Evolutionary conservation across 53 echinoderm and acorn worm genomes (phyloP).

Genomic region (Holothuria scabra): DNA sequence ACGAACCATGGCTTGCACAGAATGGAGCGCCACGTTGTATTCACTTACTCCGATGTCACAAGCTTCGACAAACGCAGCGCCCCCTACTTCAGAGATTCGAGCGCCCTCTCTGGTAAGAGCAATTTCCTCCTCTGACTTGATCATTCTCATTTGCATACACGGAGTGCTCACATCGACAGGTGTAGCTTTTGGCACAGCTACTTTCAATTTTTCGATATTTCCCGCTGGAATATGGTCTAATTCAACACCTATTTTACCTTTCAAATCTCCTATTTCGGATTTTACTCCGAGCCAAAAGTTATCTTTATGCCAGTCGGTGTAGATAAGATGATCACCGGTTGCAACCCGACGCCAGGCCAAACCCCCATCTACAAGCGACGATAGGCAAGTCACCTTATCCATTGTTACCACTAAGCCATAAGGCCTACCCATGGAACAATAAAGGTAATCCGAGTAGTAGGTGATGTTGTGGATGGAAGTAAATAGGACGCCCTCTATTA

Average conservation of each 20-base stretch:
- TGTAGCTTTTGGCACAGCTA: slow-evolving; percentile 51
- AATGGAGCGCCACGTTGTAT: slow-evolving; percentile 72
- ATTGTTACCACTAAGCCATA: slow-evolving; percentile 86
- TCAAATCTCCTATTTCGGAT: slow-evolving; percentile 58
- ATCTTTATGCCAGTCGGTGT: slow-evolving; percentile 90
- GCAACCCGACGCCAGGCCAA: slow-evolving; percentile 76
- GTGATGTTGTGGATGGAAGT: slow-evolving; percentile 88
- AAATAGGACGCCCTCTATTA: slow-evolving; percentile 78
- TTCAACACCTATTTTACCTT: slow-evolving; percentile 79
- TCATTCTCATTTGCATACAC: slow-evolving; percentile 79
- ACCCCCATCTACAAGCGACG: slow-evolving; percentile 80
- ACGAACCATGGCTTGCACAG: slow-evolving; percentile 75
- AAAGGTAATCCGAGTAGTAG: slow-evolving; percentile 88
- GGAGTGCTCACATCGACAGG: slow-evolving; percentile 75
- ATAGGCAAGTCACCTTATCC: slow-evolving; percentile 69
- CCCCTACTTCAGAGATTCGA: slow-evolving; percentile 77
- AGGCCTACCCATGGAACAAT: slow-evolving; percentile 77
- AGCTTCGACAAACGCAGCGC: slow-evolving; percentile 75
- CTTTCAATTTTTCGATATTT: slow-evolving; percentile 61
- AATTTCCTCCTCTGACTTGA: slow-evolving; percentile 91
- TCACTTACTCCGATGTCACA: slow-evolving; percentile 76
- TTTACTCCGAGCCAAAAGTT: slow-evolving; percentile 86
- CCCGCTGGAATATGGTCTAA: slow-evolving; percentile 72
- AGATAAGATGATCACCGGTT: slow-evolving; percentile 75
- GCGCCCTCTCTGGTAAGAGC: slow-evolving; percentile 76